phyloP scores from a whole-genome alignment of 23 tunicate species.

The Halocynthia aurantium region DNA sequence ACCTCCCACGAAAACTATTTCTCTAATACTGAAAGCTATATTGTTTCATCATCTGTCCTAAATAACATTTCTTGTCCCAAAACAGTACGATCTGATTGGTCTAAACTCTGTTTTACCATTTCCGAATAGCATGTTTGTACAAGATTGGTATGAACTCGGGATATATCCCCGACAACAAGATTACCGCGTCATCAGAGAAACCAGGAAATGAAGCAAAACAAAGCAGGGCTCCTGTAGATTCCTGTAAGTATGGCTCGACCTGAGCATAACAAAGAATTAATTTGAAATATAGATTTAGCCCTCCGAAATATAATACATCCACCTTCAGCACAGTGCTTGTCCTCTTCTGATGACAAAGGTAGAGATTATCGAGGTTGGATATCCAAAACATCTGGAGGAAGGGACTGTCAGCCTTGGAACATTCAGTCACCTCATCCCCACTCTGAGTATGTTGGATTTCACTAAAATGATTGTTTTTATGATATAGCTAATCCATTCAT shows the following conservation, averaged over 20 bases:
- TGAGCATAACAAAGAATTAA: neutral
- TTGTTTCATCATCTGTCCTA: no score
- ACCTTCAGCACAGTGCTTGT: constrained; percentile 52
- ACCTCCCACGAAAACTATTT: no score
- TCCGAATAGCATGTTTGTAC: constrained; percentile 45
- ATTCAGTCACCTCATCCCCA: constrained; percentile 27
- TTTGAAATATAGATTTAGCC: neutral
- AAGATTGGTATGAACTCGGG: constrained; percentile 85
- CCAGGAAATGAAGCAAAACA: constrained; percentile 53
- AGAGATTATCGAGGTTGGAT: constrained; percentile 66
- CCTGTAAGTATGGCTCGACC: constrained; percentile 8
- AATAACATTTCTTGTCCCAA: no score
- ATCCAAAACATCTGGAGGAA: constrained; percentile 46
- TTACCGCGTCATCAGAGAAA: constrained; percentile 41
- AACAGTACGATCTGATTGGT: no score
- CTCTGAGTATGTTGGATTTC: constrained; percentile 4
- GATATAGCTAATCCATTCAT: neutral
- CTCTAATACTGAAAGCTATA: no score
- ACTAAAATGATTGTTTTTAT: neutral
- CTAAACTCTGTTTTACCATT: neutral
- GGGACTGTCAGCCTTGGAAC: constrained; percentile 57
- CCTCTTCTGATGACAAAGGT: constrained; percentile 23
- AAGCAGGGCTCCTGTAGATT: constrained; percentile 61
- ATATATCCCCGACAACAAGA: constrained; percentile 42
- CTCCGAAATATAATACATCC: neutral